Percentiles rank a stretch among this genome's conserved stretches.
phyloP scores from a whole-genome alignment of 1,140 invertebrate genomes.

The Drosophila tsacasi region DNA sequence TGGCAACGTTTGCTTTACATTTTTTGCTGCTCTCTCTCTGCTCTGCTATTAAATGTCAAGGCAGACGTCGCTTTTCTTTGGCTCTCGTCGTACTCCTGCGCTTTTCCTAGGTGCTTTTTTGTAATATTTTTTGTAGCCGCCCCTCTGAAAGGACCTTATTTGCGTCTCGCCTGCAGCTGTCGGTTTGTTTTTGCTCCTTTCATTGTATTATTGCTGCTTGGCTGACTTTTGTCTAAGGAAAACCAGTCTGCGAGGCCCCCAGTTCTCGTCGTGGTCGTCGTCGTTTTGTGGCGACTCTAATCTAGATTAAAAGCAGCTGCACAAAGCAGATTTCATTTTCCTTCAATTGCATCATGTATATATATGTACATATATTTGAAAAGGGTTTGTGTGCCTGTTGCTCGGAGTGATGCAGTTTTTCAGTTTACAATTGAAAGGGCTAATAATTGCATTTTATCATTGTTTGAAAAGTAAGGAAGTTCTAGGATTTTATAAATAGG shows the following conservation, averaged over 20 bases:
- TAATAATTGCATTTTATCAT: not conserved
- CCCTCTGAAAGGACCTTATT: conserved; percentile 26
- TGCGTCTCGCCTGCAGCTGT: conserved; percentile 63
- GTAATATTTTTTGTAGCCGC: conserved; percentile 5
- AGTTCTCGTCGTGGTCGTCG: conserved; percentile 13
- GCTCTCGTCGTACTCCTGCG: conserved; percentile 1
- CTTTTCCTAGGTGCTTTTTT: conserved; percentile 4
- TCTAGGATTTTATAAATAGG: not conserved
- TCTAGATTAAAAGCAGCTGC: conserved; percentile 42
- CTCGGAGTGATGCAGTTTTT: conserved; percentile 16
- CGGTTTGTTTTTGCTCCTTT: conserved; percentile 35
- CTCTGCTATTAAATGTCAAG: conserved; percentile 68
- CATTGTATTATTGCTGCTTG: conserved; percentile 72
- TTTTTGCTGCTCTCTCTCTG: conserved; percentile 17
- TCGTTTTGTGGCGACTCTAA: conserved; percentile 19
- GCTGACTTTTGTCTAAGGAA: conserved; percentile 53
- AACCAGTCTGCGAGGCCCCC: conserved; percentile 9
- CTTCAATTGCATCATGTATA: conserved; percentile 23
- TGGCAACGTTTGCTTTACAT: conserved; percentile 45
- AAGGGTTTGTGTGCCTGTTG: conserved; percentile 33
- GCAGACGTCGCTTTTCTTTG: conserved; percentile 45
- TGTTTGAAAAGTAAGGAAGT: not conserved
- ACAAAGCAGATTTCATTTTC: conserved; percentile 36
- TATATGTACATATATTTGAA: not conserved
- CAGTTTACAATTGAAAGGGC: not conserved